Conservation (phyloP, 30 jellyfish, hydroid and myxozoan genomes). For the Sanderia malayensis region DNA sequence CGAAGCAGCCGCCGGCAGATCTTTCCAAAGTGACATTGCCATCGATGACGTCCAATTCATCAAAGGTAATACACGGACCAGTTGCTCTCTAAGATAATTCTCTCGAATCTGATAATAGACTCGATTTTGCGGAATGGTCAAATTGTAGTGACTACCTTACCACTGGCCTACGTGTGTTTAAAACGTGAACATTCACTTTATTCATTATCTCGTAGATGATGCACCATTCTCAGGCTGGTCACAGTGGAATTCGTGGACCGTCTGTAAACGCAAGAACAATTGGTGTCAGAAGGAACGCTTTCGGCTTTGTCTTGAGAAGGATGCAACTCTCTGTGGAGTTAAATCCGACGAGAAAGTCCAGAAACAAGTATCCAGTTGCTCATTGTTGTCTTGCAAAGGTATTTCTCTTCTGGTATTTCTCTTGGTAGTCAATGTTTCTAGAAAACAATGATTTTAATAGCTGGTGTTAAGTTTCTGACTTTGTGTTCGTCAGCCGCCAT, state of each 20-base stretch:
- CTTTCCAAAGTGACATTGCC: slow-evolving; percentile 59
- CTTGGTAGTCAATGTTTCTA: too few relatives aligned
- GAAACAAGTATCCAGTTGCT: slow-evolving; percentile 35
- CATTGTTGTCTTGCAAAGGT: slow-evolving; percentile 37
- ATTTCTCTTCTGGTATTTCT: not conserved
- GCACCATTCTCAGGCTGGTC: slow-evolving; percentile 43
- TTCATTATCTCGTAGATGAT: slow-evolving; percentile 20
- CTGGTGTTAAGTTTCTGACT: too few relatives aligned
- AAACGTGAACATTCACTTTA: too few relatives aligned
- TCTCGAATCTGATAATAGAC: too few relatives aligned
- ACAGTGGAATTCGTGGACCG: slow-evolving; percentile 62
- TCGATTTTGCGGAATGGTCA: too few relatives aligned
- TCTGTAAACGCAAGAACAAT: slow-evolving; percentile 21
- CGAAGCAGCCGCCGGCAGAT: slow-evolving; percentile 63
- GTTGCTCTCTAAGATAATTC: too few relatives aligned
- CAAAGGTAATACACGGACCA: slow-evolving; percentile 31
- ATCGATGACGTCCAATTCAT: slow-evolving; percentile 41
- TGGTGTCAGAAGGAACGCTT: slow-evolving; percentile 47
- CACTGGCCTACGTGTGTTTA: too few relatives aligned
- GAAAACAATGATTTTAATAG: too few relatives aligned
- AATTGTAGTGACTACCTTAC: not conserved
- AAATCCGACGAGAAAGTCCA: slow-evolving; percentile 13
- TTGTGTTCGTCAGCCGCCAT: too few relatives aligned
- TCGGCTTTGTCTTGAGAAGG: slow-evolving; percentile 31
- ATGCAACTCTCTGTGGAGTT: slow-evolving; percentile 4